Evolutionary conservation across 2,113 vertebrate species (phyloP), one percentile per base, ranked within the genome.

Genomic region (Crypturellus undulatus): DNA sequence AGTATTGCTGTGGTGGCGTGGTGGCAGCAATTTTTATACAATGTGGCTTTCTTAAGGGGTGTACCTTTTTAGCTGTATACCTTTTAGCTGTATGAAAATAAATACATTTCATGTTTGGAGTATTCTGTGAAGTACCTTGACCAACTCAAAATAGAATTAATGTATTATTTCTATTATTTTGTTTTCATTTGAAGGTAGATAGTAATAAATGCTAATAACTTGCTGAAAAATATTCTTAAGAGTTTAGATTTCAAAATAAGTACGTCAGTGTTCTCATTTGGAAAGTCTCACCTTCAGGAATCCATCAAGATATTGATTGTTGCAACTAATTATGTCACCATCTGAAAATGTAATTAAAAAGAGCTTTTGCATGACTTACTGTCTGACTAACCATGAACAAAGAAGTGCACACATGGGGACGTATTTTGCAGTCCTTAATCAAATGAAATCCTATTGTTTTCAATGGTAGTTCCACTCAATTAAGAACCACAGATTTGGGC

Each of bases 271-370:
- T 34, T 87, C 45, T 87, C 34, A 47, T 87, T 83, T 83, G 51
- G 32, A 59, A 94, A 78, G 32, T 52, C 42, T 87, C 84, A 85
- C 89, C 83, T 94, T 94, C 90, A 95, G 71, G 54, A 95, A 89
- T 85, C n/a, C 58, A 91, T 25, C 13, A 77, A 91, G 76, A 60
- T 88, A 94, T 80, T 70, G 81, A 92, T 95, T 93, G 82, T 84
- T 96, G 49, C 63, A 94, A 83, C 67, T 71, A 93, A 82, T 91
- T 95, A 92, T 32, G 7, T 95, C 95, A 89, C 87, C 71, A 80
- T 94, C 68, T 94, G 79, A 97, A 96, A 94, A 92, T 90, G 82
- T 85, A 94, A 96, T 93, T 96, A 92, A 95, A 92, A 94, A 94
- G 87, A 94, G 84, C 42, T 95, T 94, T 95, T 94, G 84, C 87